Evolutionary conservation across 2,888 invertebrate genomes (phyloP).

Genomic region (Pardosa pseudoannulata): DNA sequence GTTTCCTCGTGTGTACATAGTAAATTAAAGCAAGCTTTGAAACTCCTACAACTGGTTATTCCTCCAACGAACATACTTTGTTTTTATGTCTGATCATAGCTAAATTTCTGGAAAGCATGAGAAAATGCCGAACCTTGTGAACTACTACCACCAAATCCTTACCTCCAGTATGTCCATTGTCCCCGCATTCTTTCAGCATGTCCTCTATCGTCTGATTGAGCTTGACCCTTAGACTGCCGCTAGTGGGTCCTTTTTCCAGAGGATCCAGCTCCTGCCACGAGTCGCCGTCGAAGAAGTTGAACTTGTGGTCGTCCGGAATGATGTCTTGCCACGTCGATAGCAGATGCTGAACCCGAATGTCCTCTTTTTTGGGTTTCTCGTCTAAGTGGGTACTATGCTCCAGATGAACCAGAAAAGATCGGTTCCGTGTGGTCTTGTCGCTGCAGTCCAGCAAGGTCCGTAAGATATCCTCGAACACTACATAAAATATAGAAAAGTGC

Average conservation of each 20-base stretch:
- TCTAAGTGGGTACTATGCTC: conserved; percentile 4
- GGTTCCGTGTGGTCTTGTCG: not conserved
- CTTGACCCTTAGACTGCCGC: conserved; percentile 7
- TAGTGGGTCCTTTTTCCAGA: not conserved
- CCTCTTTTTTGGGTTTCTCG: not conserved
- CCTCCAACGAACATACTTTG: no score
- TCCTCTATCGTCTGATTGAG: not conserved
- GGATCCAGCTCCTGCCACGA: conserved; percentile 40
- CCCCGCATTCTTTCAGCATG: not conserved
- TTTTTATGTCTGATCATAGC: no score
- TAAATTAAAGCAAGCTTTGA: no score
- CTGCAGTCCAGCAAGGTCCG: conserved; percentile 16
- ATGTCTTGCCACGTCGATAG: conserved; percentile 28
- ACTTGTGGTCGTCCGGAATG: conserved; percentile 36
- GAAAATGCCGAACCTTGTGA: no score
- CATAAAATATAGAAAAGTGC: not conserved
- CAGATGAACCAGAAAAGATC: conserved; percentile 45
- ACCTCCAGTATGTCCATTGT: not conserved
- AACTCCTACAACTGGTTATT: no score
- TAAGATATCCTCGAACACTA: conserved; percentile 46
- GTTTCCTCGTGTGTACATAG: no score
- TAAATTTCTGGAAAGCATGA: no score
- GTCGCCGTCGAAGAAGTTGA: conserved; percentile 34
- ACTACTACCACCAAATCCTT: no score
- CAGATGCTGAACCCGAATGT: conserved; percentile 11